Base-by-base conservation (phyloP, 2,113 vertebrate species). In the Ageneiosus marmoratus region DNA sequence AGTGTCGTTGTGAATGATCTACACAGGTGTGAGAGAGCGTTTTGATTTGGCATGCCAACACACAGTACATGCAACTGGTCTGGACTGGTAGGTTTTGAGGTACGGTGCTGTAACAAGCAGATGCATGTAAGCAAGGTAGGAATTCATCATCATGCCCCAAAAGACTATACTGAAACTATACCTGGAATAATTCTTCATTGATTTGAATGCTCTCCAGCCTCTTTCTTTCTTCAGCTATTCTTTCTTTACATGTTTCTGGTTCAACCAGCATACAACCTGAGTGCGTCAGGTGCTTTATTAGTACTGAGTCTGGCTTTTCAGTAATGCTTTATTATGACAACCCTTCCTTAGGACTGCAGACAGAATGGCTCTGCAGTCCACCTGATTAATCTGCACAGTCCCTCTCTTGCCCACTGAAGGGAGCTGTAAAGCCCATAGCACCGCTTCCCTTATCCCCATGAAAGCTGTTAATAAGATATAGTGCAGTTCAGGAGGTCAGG, bases 351-450 rank as follows among this genome's bases (percentile, higher is more conserved):
- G 80, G 37, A 50, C 60, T 55, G 55, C 32, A 80, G 83, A 84
- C 65, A 83, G 67, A 81, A 83, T 10, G 46, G 44, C 62, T 72
- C 44, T 80, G 84, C 84, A 56, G 55, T 62, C 58, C 27, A 46
- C 55, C 75, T 81, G 81, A 81, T 83, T 78, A 60, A 79, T 51
- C 79, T 85, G 84, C 74, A 44, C 8, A 56, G 37, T 41, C 65
- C 69, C 44, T 55, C 79, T 81, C 63, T n/a, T 81, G 58, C 55
- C 41, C 62, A 75, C 29, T 0, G 11, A 65, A 63, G 60, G 58
- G 58, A 65, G 20, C 75, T 62, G 55, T 67, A 22, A 79, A 73
- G 48, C 70, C 77, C 20, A 20, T 22, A 79, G 34, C 56, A 76
- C 29, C 7, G 72, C 62, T 63, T 77, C 32, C 46, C 48, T 55